Conservation (phyloP, 2,797 vertebrate genomes). For the Mormyrops boulengeri region DNA sequence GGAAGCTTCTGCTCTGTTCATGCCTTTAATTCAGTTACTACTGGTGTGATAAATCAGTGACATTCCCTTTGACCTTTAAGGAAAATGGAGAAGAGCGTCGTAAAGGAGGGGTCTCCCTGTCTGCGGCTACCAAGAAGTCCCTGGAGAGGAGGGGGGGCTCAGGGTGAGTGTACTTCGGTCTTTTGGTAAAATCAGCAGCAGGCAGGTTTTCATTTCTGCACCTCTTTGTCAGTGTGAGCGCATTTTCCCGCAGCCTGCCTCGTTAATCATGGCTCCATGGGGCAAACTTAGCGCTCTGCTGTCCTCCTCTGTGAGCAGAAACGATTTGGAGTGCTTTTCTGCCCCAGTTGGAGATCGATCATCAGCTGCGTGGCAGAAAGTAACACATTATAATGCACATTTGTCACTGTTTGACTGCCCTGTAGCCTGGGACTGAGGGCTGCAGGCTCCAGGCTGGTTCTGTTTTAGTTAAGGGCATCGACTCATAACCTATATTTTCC, state of each 20-base stretch:
- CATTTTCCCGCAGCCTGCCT: background rate
- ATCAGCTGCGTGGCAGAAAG: background rate
- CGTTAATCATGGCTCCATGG: background rate
- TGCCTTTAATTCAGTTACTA: background rate
- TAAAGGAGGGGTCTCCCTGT: constrained; percentile 45
- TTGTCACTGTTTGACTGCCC: background rate
- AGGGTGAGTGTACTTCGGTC: constrained; percentile 49
- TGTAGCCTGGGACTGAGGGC: background rate
- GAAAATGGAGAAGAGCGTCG: constrained; percentile 3
- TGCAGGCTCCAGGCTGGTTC: background rate
- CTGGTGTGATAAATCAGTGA: background rate
- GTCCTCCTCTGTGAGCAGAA: background rate
- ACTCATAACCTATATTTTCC: background rate
- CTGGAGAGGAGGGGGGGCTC: constrained; percentile 57
- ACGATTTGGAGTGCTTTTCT: too few species aligned
- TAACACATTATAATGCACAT: background rate
- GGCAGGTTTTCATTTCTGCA: background rate
- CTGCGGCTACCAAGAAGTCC: constrained; percentile 59
- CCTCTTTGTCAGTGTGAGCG: background rate
- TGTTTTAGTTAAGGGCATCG: background rate
- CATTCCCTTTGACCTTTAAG: constrained; percentile 17
- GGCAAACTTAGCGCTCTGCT: background rate
- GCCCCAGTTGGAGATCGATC: background rate
- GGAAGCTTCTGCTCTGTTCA: background rate
- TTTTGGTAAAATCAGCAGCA: background rate